These are phyloP conservation scores for Eubucco bourcierii DNA, from an alignment of 2,113 vertebrate genomes.

Conservation along the genomic window DNA sequence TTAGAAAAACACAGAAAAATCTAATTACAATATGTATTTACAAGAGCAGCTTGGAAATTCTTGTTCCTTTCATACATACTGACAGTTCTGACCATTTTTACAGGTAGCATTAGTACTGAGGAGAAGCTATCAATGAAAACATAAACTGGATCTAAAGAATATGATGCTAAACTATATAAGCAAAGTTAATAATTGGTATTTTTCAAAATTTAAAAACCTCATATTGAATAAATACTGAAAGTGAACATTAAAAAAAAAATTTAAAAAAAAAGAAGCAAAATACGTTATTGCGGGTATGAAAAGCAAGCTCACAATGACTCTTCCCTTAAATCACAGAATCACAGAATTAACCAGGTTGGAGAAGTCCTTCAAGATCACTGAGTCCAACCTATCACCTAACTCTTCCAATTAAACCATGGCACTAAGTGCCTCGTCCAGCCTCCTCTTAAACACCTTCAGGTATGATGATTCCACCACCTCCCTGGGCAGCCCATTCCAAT, in stretches of 20 bases:
- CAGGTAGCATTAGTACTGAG: not conserved
- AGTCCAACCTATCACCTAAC: too few relatives aligned
- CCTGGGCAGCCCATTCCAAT: too few relatives aligned
- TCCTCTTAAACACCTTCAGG: too few relatives aligned
- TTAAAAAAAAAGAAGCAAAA: too few relatives aligned
- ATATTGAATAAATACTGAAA: not conserved
- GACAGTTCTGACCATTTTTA: not conserved
- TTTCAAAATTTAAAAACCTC: not conserved
- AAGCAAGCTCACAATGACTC: not conserved
- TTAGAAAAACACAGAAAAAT: not conserved
- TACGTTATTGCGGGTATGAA: accelerated
- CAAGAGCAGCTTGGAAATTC: not conserved
- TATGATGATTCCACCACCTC: too few relatives aligned
- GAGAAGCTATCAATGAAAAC: not conserved
- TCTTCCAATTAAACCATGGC: too few relatives aligned
- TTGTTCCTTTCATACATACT: not conserved
- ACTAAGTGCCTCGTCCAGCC: too few relatives aligned
- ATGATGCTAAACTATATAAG: not conserved
- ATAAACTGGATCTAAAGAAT: not conserved
- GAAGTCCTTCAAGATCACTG: not conserved
- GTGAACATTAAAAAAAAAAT: not conserved
- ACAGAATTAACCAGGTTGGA: not conserved
- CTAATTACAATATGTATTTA: not conserved
- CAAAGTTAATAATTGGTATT: not conserved
- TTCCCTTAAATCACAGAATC: not conserved